Evolutionary conservation across 92 coral and sea anemone genomes (phyloP).

Genomic region (Actinostola sp.): DNA sequence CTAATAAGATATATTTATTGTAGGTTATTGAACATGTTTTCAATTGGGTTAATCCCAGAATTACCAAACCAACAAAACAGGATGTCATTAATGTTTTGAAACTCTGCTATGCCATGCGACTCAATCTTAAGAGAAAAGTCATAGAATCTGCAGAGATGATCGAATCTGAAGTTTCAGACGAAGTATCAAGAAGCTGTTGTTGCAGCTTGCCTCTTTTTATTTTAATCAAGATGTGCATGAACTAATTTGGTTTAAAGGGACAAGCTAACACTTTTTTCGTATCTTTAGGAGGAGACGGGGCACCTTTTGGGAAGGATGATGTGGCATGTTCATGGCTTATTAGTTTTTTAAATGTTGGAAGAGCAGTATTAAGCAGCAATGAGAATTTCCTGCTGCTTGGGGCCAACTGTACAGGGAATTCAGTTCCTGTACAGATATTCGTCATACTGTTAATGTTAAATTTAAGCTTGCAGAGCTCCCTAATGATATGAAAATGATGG

Average conservation of each 20-base stretch:
- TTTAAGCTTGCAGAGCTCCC: slow-evolving; percentile 45
- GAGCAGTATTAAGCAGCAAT: slow-evolving; percentile 45
- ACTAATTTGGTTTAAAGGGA: slow-evolving; percentile 40
- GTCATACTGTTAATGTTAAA: slow-evolving; percentile 29
- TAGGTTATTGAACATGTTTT: too few relatives aligned
- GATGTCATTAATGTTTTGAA: too few relatives aligned
- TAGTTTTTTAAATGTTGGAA: slow-evolving; percentile 54
- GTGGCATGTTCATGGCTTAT: slow-evolving; percentile 56
- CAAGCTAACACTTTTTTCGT: slow-evolving; percentile 45
- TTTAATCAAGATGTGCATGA: slow-evolving; percentile 28
- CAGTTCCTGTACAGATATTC: slow-evolving; percentile 9
- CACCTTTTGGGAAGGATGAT: too few relatives aligned
- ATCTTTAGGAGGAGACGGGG: slow-evolving; percentile 64
- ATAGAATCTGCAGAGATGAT: too few relatives aligned
- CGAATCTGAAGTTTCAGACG: too few relatives aligned
- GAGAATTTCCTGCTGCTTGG: slow-evolving; percentile 55
- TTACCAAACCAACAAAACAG: too few relatives aligned
- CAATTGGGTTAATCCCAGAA: too few relatives aligned
- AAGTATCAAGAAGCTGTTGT: slow-evolving; percentile 28
- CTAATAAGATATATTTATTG: too few relatives aligned
- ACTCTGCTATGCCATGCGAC: too few relatives aligned
- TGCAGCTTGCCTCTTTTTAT: slow-evolving; percentile 49
- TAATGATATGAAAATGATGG: slow-evolving; percentile 57
- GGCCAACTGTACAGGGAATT: slow-evolving; percentile 45
- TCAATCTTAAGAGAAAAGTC: too few relatives aligned